phyloP scores from a whole-genome alignment of 2,113 vertebrate species.

The Hylia prasina region DNA sequence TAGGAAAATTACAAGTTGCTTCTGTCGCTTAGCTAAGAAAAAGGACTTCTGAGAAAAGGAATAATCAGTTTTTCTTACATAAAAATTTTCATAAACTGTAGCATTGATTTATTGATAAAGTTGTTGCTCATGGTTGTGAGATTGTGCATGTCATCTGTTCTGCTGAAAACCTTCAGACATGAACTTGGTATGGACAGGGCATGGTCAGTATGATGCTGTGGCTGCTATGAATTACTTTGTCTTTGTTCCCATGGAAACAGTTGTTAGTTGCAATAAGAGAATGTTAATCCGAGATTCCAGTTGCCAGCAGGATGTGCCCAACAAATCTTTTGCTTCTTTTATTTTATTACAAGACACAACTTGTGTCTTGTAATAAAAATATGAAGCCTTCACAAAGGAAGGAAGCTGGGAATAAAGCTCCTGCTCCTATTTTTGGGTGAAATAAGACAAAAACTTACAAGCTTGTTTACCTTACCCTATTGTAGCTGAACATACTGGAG shows the following conservation, averaged over 20 bases:
- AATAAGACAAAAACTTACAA: not conserved
- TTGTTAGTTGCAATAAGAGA: conserved; percentile 57
- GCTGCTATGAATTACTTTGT: not conserved
- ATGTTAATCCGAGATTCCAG: conserved; percentile 66
- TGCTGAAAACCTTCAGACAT: not conserved
- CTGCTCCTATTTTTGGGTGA: not conserved
- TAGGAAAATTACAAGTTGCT: not conserved
- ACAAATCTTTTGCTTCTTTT: conserved; percentile 6
- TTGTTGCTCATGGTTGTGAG: not conserved
- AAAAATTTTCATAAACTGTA: not conserved
- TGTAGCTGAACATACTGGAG: not conserved
- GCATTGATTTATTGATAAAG: not conserved
- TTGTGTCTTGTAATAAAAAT: not conserved
- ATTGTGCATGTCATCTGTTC: not conserved
- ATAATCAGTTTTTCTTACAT: not conserved
- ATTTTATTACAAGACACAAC: not conserved
- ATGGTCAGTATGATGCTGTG: not conserved
- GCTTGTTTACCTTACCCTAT: not conserved
- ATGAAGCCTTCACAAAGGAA: not conserved
- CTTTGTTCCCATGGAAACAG: conserved; percentile 54
- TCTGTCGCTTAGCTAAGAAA: not conserved
- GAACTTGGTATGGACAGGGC: not conserved
- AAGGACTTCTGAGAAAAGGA: not conserved
- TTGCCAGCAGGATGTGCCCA: conserved; percentile 28
- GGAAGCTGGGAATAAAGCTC: not conserved